Conservation (phyloP, 2,113 vertebrate genomes). For the Mirounga angustirostris region DNA sequence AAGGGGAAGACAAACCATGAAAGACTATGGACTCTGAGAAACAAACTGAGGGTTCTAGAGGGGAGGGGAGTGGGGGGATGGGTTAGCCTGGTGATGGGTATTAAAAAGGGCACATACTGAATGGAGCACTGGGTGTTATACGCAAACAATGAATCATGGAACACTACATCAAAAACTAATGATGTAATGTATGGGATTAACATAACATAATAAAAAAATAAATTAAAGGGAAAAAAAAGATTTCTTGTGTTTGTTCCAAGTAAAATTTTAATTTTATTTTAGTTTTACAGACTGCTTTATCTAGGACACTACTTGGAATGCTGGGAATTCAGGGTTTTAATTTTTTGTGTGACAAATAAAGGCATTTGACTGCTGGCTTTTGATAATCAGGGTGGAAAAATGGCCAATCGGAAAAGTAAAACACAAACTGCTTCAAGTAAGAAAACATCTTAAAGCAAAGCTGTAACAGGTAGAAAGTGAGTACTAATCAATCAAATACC, state of each 20-base stretch:
- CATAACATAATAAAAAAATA: no score
- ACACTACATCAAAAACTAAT: no score
- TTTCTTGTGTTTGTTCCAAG: neutral
- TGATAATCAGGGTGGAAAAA: neutral
- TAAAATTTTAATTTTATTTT: constrained; percentile 47
- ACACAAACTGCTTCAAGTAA: neutral
- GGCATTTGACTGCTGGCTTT: neutral
- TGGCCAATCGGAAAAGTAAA: neutral
- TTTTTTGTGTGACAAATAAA: neutral
- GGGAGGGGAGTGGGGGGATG: no score
- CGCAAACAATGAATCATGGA: no score
- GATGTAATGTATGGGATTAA: no score
- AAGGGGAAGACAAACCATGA: no score
- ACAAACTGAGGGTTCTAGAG: no score
- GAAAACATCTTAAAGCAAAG: neutral
- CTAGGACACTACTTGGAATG: neutral
- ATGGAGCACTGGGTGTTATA: no score
- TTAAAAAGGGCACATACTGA: no score
- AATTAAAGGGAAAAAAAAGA: neutral
- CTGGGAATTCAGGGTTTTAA: neutral
- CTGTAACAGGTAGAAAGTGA: neutral
- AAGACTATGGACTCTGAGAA: no score
- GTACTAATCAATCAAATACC: neutral
- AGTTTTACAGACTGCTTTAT: neutral
- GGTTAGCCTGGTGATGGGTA: no score